phyloP scores from a whole-genome alignment of 2,113 vertebrate species.

The Ophiodon elongatus region DNA sequence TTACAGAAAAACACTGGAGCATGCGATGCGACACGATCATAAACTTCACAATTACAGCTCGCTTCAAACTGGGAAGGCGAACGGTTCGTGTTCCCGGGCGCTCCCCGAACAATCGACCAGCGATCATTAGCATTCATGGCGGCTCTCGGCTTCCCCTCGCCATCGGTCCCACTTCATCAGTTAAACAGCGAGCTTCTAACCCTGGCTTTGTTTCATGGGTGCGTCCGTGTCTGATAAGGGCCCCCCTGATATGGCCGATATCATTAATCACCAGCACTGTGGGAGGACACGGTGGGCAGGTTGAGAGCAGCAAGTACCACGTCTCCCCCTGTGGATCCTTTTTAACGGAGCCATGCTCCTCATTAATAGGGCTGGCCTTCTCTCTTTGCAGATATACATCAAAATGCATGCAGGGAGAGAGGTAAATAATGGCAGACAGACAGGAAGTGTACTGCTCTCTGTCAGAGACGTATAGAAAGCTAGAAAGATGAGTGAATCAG shows the following conservation, averaged over 20 bases:
- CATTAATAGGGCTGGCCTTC: slow-evolving; percentile 66
- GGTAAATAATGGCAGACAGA: slow-evolving; percentile 51
- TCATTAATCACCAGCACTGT: slow-evolving; percentile 78
- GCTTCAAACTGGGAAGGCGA: slow-evolving; percentile 10
- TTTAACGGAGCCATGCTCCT: slow-evolving; percentile 51
- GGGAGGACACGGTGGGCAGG: slow-evolving; percentile 72
- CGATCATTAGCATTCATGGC: slow-evolving; percentile 67
- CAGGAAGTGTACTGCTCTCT: slow-evolving; percentile 10
- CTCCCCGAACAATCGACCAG: slow-evolving; percentile 37
- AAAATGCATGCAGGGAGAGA: slow-evolving; percentile 34
- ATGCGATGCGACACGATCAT: background rate
- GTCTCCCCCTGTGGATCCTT: slow-evolving; percentile 60
- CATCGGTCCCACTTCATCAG: slow-evolving; percentile 76
- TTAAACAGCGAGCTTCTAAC: slow-evolving; percentile 74
- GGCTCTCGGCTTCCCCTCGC: slow-evolving; percentile 38
- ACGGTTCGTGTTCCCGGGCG: slow-evolving; percentile 25
- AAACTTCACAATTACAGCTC: background rate
- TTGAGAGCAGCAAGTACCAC: slow-evolving; percentile 56
- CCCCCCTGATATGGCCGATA: slow-evolving; percentile 70
- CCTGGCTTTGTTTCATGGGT: slow-evolving; percentile 76
- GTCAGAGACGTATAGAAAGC: slow-evolving; percentile 3
- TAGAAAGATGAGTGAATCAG: slow-evolving; percentile 13
- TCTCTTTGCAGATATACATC: slow-evolving; percentile 41
- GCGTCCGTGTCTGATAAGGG: slow-evolving; percentile 76
- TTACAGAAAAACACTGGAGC: slow-evolving; percentile 4